These are phyloP conservation scores for Meriones psammophilus DNA, from an alignment of 2,797 vertebrate species.

Conservation along the genomic window DNA sequence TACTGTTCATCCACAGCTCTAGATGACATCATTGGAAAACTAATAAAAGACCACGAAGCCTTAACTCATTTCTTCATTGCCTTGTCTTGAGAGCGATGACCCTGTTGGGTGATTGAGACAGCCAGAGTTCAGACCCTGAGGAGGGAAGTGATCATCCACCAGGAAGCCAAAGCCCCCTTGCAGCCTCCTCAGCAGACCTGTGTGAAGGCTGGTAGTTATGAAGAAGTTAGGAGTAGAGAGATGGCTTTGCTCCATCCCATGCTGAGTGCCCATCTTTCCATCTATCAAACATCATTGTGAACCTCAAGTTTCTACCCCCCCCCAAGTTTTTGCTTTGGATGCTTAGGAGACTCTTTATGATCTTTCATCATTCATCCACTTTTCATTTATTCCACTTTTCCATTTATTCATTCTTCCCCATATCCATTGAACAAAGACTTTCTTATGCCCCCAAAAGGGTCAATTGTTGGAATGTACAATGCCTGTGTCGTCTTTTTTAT, in stretches of 20 bases:
- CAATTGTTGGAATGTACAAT: not conserved
- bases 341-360: not conserved
- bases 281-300: not conserved
- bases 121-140: not conserved
- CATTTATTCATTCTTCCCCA: not conserved
- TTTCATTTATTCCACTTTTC: not conserved
- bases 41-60: conserved; percentile 60
- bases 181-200: not conserved
- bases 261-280: not conserved
- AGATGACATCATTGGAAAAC: conserved; percentile 16
- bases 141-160: not conserved
- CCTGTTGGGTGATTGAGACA: not conserved
- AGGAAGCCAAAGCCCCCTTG: not conserved
- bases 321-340: not conserved
- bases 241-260: not conserved
- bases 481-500: not conserved
- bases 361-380: not conserved
- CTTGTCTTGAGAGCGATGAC: not conserved
- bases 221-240: not conserved
- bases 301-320: not conserved
- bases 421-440: conserved; percentile 8
- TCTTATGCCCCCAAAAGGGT: not conserved
- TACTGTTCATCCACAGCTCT: not conserved
- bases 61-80: conserved; percentile 30
- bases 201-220: not conserved